These are phyloP conservation scores for Pangasius mekongensis DNA, from an alignment of 2,797 vertebrate species.

Conservation along the genomic window DNA sequence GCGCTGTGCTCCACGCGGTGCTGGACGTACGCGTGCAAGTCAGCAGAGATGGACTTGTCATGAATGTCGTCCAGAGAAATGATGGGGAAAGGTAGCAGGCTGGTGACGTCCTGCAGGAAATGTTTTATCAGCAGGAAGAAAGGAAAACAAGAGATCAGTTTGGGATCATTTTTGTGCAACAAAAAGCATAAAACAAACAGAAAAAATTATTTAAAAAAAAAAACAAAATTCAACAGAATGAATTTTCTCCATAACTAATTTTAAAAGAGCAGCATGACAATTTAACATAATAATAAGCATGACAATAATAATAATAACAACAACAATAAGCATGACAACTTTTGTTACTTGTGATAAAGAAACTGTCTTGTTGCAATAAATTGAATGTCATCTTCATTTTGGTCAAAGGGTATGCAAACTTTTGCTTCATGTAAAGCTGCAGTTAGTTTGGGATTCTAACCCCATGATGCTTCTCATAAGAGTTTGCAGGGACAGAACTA, in stretches of 20 bases:
- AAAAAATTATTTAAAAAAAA: neutral
- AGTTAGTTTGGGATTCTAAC: neutral
- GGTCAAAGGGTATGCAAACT: neutral
- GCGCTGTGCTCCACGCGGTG: conserved; percentile 87
- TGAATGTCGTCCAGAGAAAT: conserved; percentile 92
- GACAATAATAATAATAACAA: no score
- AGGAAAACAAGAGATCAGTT: neutral
- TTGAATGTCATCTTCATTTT: neutral
- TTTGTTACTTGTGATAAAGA: no score
- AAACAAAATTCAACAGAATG: no score
- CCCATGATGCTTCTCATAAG: neutral
- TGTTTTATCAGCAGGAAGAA: neutral
- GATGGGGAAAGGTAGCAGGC: conserved; percentile 82
- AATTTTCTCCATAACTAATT: no score
- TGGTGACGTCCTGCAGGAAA: conserved; percentile 83
- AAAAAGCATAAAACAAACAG: neutral
- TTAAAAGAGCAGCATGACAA: no score
- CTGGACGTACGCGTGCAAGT: conserved; percentile 93
- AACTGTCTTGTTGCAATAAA: neutral
- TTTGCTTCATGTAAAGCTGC: neutral
- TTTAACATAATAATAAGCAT: no score
- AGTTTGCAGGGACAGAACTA: neutral
- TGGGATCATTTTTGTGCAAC: neutral
- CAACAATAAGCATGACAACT: no score
- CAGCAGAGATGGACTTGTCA: conserved; percentile 87